phyloP scores from a whole-genome alignment of 2,113 vertebrate species.

The Zeus faber region DNA sequence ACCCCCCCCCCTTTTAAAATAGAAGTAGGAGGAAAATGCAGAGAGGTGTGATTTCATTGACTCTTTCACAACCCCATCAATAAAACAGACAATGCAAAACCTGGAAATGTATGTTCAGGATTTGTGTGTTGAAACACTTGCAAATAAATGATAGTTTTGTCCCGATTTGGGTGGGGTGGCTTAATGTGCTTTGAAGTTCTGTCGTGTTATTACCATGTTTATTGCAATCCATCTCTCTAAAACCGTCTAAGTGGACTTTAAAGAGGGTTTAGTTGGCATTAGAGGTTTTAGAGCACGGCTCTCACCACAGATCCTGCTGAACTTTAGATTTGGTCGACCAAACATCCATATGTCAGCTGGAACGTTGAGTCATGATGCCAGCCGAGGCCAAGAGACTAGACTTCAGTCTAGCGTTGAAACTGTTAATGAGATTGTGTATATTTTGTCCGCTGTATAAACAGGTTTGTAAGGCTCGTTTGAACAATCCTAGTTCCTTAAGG shows the following conservation, averaged over 20 bases:
- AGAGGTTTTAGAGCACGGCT: constrained; percentile 13
- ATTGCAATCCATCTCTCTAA: constrained; percentile 27
- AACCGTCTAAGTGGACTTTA: constrained; percentile 17
- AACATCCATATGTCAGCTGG: neutral
- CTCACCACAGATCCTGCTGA: neutral
- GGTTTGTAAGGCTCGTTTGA: neutral
- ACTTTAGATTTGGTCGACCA: neutral
- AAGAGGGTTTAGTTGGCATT: constrained; percentile 5
- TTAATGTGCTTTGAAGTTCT: constrained; percentile 27
- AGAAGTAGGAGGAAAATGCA: constrained; percentile 9
- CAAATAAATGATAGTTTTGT: no score
- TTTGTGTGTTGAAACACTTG: no score
- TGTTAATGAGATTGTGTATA: neutral
- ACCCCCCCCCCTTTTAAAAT: constrained; percentile 39
- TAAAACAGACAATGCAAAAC: no score
- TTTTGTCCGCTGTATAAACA: neutral
- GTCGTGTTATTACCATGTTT: constrained; percentile 26
- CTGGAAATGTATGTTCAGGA: no score
- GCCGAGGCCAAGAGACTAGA: neutral
- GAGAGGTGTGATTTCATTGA: no score
- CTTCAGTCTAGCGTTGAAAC: constrained; percentile 7
- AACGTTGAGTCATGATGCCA: neutral
- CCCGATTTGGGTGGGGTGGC: no score
- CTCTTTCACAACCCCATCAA: no score
- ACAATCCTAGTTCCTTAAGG: neutral